Base-by-base conservation (phyloP, 1,140 invertebrate genomes). In the Hylaeus volcanicus region DNA sequence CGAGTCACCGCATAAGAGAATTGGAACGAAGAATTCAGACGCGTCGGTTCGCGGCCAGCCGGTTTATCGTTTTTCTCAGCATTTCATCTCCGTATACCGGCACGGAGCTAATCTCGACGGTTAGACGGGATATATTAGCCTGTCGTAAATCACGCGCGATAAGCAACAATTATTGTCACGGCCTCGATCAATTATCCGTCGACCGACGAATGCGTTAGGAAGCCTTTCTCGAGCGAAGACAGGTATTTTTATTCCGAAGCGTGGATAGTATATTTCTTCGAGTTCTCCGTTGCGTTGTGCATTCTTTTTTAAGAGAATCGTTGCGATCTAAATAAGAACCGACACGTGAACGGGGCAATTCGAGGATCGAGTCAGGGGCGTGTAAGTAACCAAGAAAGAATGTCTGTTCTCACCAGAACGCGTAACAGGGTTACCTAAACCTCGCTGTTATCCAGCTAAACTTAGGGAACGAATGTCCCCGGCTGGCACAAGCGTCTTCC, bases 1-100 rank as follows among this genome's bases (percentile, higher is more conserved):
- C 60, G 60, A 71, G 76, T 81, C 70, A 63, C 43, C 51, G 69
- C 56, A 68, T 45, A 65, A 68, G 51, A 66, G 43, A 75, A 80
- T 75, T 73, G 58, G 64, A 41, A 64, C 61, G 56, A 71, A 39
- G 60, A 78, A 65, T 65, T 56, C 14, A n/a, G 5, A 45, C 63
- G 12, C 41, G 14, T n/a, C n/a, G 26, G 45, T 15, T 63, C 64
- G 79, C 63, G 37, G 64, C 65, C 26, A 43, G 45, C 3, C 37
- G 43, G 15, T 70, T 70, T 64, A 77, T 77, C 58, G 39, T 56
- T 71, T 43, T 71, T 58, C 37, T 39, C 1, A 5, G n/a, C 41
- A 11, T 63, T 41, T 70, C 60, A n/a, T 81, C 53, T 69, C 43
- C 26, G 2, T 45, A 41, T 51, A 48, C 14, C 56, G 61, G 56